Percentiles rank a stretch among this genome's conserved stretches.
These are phyloP conservation scores for Parochlus steinenii DNA, from an alignment of 2,888 invertebrate genomes.

Conservation along the genomic window DNA sequence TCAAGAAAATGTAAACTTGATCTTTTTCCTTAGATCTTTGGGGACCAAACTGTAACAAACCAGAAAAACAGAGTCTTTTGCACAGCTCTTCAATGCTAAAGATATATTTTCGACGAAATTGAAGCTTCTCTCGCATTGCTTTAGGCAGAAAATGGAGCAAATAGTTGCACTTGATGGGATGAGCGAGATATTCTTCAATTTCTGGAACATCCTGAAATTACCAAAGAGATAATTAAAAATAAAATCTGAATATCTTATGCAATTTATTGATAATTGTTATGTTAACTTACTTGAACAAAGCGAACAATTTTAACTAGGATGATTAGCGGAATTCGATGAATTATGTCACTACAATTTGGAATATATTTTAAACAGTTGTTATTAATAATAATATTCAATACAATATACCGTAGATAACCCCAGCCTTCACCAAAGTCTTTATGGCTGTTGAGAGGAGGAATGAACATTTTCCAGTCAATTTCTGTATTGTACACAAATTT, in stretches of 20 bases:
- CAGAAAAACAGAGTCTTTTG: slow-evolving; percentile 43
- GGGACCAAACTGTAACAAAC: slow-evolving; percentile 50
- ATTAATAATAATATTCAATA: too few species aligned
- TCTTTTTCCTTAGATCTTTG: slow-evolving; percentile 47
- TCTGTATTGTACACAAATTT: slow-evolving; percentile 35
- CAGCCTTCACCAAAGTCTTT: slow-evolving; percentile 44
- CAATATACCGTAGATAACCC: slow-evolving; percentile 41
- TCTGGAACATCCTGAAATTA: slow-evolving; percentile 37
- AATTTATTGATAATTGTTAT: too few species aligned
- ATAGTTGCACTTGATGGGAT: slow-evolving; percentile 48
- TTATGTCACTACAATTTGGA: slow-evolving; percentile 51
- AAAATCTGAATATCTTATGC: too few species aligned
- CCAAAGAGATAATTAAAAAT: too few species aligned
- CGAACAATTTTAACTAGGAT: slow-evolving; percentile 50
- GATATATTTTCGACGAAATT: slow-evolving; percentile 40
- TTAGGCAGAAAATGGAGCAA: slow-evolving; percentile 43
- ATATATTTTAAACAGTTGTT: too few species aligned
- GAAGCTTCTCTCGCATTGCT: slow-evolving; percentile 32
- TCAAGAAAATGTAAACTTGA: slow-evolving; percentile 53
- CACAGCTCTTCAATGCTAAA: slow-evolving; percentile 38
- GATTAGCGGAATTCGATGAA: slow-evolving; percentile 50
- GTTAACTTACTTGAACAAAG: too few species aligned
- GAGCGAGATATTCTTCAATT: slow-evolving; percentile 38
- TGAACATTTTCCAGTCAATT: slow-evolving; percentile 52
- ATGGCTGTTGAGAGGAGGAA: slow-evolving; percentile 46